Evolutionary conservation across 2,888 invertebrate genomes (phyloP).

Genomic region (Arrhopalites spinosus): DNA sequence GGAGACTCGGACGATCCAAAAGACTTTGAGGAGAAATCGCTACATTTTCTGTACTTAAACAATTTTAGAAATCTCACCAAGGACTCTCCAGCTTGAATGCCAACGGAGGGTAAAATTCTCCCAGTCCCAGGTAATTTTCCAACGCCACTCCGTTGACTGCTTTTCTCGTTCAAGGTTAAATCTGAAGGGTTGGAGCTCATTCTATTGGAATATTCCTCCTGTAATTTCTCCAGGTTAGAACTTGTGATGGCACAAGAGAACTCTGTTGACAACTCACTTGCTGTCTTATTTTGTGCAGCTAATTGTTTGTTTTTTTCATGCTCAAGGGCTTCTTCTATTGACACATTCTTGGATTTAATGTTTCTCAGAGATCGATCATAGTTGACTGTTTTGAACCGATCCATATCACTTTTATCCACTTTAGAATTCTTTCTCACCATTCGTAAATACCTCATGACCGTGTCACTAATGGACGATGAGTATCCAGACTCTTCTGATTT

Average conservation of each 20-base stretch:
- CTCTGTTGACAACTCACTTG: neutral
- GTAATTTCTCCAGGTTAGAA: slow-evolving; percentile 15
- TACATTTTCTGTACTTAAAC: slow-evolving; percentile 53
- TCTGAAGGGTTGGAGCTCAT: slow-evolving; percentile 1
- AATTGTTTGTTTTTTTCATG: slow-evolving; percentile 60
- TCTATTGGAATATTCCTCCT: slow-evolving; percentile 21
- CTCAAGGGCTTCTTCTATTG: slow-evolving; percentile 72
- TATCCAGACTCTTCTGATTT: slow-evolving; percentile 56
- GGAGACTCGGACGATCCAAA: slow-evolving; percentile 48
- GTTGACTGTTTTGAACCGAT: slow-evolving; percentile 84
- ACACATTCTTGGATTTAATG: slow-evolving; percentile 78
- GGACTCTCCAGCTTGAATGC: slow-evolving; percentile 56
- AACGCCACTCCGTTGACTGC: neutral
- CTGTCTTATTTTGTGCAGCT: slow-evolving; percentile 2
- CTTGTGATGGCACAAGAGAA: slow-evolving; percentile 1
- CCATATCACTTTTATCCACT: slow-evolving; percentile 77
- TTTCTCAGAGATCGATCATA: slow-evolving; percentile 83
- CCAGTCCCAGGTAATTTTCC: slow-evolving; percentile 5
- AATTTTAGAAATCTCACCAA: slow-evolving; percentile 49
- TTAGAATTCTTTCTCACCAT: slow-evolving; percentile 85
- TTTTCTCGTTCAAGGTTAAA: no score
- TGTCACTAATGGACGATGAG: slow-evolving; percentile 84
- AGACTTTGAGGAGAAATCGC: slow-evolving; percentile 55
- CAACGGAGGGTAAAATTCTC: slow-evolving; percentile 48
- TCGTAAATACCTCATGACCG: slow-evolving; percentile 80